Evolutionary conservation across 2,113 vertebrate species (phyloP).

Genomic region (Erpornis zantholeuca): DNA sequence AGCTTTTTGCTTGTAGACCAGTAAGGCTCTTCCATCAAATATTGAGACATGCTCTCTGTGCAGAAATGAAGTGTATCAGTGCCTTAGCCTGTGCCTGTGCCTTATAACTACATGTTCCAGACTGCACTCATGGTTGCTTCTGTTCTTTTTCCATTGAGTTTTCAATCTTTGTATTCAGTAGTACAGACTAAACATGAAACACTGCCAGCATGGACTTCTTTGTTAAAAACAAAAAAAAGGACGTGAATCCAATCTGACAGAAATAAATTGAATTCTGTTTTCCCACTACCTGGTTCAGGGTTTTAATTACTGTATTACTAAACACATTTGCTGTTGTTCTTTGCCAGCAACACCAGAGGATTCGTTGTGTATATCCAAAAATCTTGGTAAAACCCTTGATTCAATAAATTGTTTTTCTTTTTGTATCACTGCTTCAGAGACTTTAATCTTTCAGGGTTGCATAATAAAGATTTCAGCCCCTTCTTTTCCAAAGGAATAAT

Average conservation of each 20-base stretch:
- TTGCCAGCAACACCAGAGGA: not conserved
- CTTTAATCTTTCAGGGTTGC: not conserved
- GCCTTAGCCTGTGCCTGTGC: not conserved
- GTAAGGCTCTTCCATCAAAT: not conserved
- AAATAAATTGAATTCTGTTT: not conserved
- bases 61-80: not conserved
- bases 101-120: not conserved
- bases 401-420: not conserved
- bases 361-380: not conserved
- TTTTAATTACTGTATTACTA: not conserved
- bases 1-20: not conserved
- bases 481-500: not conserved
- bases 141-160: not conserved
- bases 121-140: not conserved
- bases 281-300: not conserved
- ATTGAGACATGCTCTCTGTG: not conserved
- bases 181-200: not conserved
- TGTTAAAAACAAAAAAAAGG: not conserved
- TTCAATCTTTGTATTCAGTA: not conserved
- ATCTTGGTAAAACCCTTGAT: not conserved
- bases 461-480: not conserved
- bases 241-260: not conserved
- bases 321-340: not conserved
- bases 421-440: not conserved
- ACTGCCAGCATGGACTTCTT: not conserved